Conservation (phyloP, 1,140 invertebrate genomes). For the Whitmania pigra region DNA sequence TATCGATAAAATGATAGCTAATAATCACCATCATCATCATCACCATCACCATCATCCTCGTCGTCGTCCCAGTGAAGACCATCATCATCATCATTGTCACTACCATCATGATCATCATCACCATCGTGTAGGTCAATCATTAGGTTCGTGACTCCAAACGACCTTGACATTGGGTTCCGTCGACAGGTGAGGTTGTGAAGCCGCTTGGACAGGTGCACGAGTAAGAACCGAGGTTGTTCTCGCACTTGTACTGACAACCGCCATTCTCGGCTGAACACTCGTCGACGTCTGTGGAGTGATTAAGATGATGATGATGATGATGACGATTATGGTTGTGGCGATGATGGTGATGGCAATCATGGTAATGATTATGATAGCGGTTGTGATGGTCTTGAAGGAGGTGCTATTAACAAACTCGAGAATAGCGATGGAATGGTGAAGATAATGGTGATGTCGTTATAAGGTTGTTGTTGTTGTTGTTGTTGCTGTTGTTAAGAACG, state of each 20-base stretch:
- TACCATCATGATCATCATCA: too few species aligned
- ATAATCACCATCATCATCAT: too few species aligned
- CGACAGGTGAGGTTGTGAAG: conserved; percentile 37
- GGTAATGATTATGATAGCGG: conserved; percentile 15
- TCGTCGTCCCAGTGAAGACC: too few species aligned
- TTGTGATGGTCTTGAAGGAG: conserved; percentile 6
- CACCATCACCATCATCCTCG: too few species aligned
- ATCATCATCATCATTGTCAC: too few species aligned
- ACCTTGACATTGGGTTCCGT: not conserved
- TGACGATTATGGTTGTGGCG: conserved; percentile 15
- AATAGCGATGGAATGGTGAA: not conserved
- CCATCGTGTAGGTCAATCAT: too few species aligned
- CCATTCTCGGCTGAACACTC: conserved; percentile 37
- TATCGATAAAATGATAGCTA: too few species aligned
- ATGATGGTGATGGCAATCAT: conserved; percentile 19
- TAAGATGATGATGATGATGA: conserved; percentile 13
- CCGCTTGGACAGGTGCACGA: conserved; percentile 42
- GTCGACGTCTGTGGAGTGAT: conserved; percentile 48
- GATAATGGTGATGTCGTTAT: not conserved
- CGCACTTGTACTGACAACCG: conserved; percentile 43
- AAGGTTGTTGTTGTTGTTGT: too few species aligned
- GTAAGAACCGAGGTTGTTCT: conserved; percentile 42
- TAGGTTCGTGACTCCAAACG: too few species aligned
- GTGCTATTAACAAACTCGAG: too few species aligned
- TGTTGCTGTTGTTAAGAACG: not conserved